Evolutionary conservation across 2,113 vertebrate species (phyloP).

Genomic region (Solea senegalensis): DNA sequence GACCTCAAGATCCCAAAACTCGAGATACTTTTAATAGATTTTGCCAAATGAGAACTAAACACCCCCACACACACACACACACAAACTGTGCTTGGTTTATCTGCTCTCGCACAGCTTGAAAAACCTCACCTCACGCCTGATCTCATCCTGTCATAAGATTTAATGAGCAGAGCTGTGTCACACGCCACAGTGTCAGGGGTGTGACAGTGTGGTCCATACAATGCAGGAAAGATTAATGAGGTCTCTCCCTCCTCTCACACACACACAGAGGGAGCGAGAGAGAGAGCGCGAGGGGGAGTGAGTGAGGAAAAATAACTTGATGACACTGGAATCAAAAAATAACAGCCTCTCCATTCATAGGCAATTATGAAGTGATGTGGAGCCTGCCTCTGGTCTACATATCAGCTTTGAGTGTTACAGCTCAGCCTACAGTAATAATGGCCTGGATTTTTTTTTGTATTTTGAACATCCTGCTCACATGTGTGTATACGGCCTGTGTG

Average conservation of each 20-base stretch:
- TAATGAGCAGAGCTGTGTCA: constrained; percentile 73
- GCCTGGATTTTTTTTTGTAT: constrained; percentile 43
- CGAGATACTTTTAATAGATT: constrained; percentile 38
- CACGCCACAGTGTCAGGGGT: constrained; percentile 61
- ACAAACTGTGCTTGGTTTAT: constrained; percentile 58
- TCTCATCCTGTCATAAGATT: constrained; percentile 79
- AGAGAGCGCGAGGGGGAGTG: constrained; percentile 14
- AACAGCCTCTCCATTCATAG: constrained; percentile 39
- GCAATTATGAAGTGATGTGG: constrained; percentile 33
- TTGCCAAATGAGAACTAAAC: background rate
- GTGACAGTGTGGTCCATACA: constrained; percentile 64
- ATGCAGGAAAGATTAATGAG: constrained; percentile 77
- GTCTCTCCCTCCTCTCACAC: constrained; percentile 4
- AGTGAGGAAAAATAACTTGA: constrained; percentile 39
- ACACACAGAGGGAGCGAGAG: background rate
- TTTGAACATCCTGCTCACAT: constrained; percentile 35
- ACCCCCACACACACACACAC: background rate
- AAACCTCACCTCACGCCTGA: constrained; percentile 63
- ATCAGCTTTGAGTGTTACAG: constrained; percentile 47
- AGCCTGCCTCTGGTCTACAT: constrained; percentile 26
- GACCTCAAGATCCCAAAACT: constrained; percentile 41
- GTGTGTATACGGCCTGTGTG: constrained; percentile 23
- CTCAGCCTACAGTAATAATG: constrained; percentile 42
- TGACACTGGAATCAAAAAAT: constrained; percentile 56
- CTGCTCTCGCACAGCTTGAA: constrained; percentile 68